Base-by-base conservation (phyloP, 2,797 vertebrate genomes). In the Enteromius argenteus region DNA sequence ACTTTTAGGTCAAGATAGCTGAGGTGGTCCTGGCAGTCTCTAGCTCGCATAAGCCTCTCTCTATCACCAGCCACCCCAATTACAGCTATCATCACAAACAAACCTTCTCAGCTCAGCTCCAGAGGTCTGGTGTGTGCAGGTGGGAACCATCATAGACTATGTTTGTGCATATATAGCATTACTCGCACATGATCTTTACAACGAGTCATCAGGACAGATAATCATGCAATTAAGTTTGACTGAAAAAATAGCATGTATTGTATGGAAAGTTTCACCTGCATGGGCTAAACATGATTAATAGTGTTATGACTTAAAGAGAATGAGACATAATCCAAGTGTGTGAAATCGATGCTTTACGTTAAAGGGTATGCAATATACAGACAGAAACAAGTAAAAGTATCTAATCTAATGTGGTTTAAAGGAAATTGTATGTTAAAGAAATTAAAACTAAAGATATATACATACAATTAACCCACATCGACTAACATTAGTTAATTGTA, bases 81-180 rank as follows among this genome's bases (percentile, higher is more conserved):
- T 93, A 93, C 88, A 92, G 86, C 87, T 88, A 93, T 93, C 91
- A 94, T 89, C 37, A 23, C 89, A 92, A 93, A 92, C 92, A 93
- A 92, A 88, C 90, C 88, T 81, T 80, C 90, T 53, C 87, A 90
- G 88, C 90, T 72, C 39, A 71, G 74, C 51, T 58, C 79, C 80
- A 56, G 89, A 86, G 88, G 88, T 88, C 85, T 93, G 90, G 91
- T 91, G 91, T 88, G 44, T 69, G 89, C 89, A 90, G 91, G 91
- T 88, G 89, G 90, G 91, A 91, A 92, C 81, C 92, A 90, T 86
- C 69, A 80, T 64, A 91, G 84, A 74, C 4, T 42, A 4, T 32
- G 2, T 66, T 32, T 74, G 23, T 60, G 23, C 66, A 62, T 69
- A 30, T 66, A 21, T 56, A n/a, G 56, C 72, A 11, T 64, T 35